phyloP scores from a whole-genome alignment of 1,140 invertebrate species.

The Drosophila quadrilineata region DNA sequence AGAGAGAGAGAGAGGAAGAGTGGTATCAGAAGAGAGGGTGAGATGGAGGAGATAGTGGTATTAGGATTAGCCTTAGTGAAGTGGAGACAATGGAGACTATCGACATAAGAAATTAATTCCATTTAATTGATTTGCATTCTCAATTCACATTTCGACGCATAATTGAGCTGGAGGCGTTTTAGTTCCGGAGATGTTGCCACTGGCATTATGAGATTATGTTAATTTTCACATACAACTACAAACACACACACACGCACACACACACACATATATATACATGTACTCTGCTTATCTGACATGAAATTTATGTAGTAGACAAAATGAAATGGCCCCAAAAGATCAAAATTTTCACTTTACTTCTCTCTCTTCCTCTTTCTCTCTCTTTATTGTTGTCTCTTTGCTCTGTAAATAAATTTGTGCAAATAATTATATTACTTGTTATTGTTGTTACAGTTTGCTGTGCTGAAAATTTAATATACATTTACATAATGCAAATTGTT shows the following conservation, averaged over 20 bases:
- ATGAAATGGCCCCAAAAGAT: conserved; percentile 11
- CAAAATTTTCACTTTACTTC: no score
- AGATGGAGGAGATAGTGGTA: no score
- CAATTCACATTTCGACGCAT: conserved; percentile 9
- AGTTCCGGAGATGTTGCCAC: conserved; percentile 17
- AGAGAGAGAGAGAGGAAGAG: no score
- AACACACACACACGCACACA: background rate
- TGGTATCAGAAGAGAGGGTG: no score
- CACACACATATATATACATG: background rate
- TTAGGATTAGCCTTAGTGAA: no score
- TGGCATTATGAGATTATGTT: conserved; percentile 63
- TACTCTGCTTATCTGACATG: conserved; percentile 45
- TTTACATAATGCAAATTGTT: conserved; percentile 14
- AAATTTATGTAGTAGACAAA: conserved; percentile 34
- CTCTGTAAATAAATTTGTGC: background rate
- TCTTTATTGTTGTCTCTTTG: background rate
- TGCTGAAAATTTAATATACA: background rate
- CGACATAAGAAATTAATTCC: no score
- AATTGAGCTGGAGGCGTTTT: conserved; percentile 7
- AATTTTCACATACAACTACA: conserved; percentile 24
- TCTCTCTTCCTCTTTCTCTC: background rate
- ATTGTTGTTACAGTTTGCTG: conserved; percentile 13
- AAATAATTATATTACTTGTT: conserved; percentile 2
- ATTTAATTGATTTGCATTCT: conserved; percentile 36
- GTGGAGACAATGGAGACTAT: no score